Conservation (phyloP, 1,140 invertebrate species). For the Drosophila subpulchrella region DNA sequence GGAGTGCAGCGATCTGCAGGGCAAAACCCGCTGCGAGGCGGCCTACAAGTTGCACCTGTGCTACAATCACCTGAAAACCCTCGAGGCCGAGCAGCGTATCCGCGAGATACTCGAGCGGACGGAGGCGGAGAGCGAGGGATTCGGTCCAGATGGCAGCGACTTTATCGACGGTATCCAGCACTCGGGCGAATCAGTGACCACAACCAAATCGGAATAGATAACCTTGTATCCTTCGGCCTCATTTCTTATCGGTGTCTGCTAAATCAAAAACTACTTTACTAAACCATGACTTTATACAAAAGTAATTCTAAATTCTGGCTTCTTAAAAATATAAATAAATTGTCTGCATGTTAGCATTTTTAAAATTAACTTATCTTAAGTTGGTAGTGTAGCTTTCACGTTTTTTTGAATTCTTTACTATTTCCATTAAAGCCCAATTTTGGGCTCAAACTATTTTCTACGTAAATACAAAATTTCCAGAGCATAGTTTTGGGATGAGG, state of each 20-base stretch:
- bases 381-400: no score
- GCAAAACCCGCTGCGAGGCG: constrained; percentile 64
- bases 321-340: neutral
- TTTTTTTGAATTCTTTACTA: neutral
- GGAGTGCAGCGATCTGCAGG: constrained; percentile 61
- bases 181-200: constrained; percentile 18
- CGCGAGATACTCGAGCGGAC: constrained; percentile 60
- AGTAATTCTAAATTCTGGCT: neutral
- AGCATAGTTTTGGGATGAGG: constrained; percentile 8
- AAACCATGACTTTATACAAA: neutral
- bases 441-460: neutral
- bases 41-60: constrained; percentile 75
- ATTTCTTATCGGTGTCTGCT: constrained; percentile 2
- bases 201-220: constrained; percentile 12
- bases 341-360: neutral
- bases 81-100: constrained; percentile 71
- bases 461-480: neutral
- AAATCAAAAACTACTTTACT: neutral
- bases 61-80: constrained; percentile 70
- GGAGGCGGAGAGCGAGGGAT: constrained; percentile 29
- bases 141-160: constrained; percentile 30
- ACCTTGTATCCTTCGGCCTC: neutral
- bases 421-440: neutral
- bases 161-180: constrained; percentile 51
- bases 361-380: neutral